phyloP scores from a whole-genome alignment of 2,797 vertebrate species.

The Sebastes matsubarae region DNA sequence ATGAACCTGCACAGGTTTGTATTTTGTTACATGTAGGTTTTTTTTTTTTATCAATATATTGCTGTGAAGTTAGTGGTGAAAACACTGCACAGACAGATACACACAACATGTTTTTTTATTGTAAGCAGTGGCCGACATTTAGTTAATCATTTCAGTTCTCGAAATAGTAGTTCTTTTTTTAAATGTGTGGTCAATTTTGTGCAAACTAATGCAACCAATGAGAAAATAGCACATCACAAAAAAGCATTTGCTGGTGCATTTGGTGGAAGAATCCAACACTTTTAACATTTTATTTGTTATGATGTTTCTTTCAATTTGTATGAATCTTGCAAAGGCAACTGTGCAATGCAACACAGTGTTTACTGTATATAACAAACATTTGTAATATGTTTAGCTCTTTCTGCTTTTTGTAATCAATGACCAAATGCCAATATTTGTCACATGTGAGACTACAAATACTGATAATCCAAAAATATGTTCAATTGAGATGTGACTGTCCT shows the following conservation, averaged over 20 bases:
- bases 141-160: conserved; percentile 12
- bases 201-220: conserved; percentile 5
- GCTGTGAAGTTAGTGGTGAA: conserved; percentile 45
- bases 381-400: conserved; percentile 39
- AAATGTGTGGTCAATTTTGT: conserved; percentile 16
- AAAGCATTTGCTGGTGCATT: neutral
- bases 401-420: conserved; percentile 45
- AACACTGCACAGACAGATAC: conserved; percentile 34
- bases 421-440: conserved; percentile 38
- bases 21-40: neutral
- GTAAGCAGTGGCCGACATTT: conserved; percentile 22
- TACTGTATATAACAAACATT: conserved; percentile 60
- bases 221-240: neutral
- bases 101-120: conserved; percentile 15
- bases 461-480: conserved; percentile 46
- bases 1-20: conserved; percentile 46
- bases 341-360: conserved; percentile 25
- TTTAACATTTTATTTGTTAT: conserved; percentile 10
- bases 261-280: neutral
- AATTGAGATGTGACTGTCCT: conserved; percentile 44
- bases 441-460: conserved; percentile 31
- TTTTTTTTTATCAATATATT: conserved; percentile 26
- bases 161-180: neutral
- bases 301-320: conserved; percentile 7
- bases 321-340: conserved; percentile 19